Evolutionary conservation across 2,888 invertebrate species (phyloP).

Genomic region (Lochmaea crataegi): DNA sequence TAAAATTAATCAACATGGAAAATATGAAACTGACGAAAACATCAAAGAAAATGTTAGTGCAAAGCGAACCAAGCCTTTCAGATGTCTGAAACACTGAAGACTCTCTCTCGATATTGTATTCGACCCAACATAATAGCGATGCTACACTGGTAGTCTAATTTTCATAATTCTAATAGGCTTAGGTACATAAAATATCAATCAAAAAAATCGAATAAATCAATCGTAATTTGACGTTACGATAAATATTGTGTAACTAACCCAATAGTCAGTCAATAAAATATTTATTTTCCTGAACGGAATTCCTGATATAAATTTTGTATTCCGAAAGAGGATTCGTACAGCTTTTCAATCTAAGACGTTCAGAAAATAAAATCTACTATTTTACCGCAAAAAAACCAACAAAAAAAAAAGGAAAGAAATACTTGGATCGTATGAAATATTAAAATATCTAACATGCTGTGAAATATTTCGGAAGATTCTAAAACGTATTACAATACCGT

Average conservation of each 20-base stretch:
- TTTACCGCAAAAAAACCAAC: background rate
- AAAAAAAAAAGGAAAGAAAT: background rate
- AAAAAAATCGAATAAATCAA: no score
- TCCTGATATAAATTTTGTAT: background rate
- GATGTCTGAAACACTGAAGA: no score
- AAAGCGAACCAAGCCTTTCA: no score
- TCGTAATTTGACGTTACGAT: no score
- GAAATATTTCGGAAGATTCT: slow-evolving; percentile 7
- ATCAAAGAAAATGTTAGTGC: no score
- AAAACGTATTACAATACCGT: slow-evolving; percentile 2
- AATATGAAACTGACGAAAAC: no score
- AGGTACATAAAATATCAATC: no score
- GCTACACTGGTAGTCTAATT: no score
- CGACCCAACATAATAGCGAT: no score
- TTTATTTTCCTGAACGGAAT: background rate
- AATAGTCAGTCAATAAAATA: background rate
- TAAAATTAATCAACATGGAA: no score
- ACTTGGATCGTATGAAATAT: slow-evolving; percentile 6
- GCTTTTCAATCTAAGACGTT: slow-evolving; percentile 1
- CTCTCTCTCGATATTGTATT: no score
- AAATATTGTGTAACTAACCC: background rate
- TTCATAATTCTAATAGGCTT: no score
- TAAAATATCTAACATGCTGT: slow-evolving; percentile 12
- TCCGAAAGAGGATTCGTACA: background rate
- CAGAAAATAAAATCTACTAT: background rate